Conservation (phyloP, 2,888 invertebrate genomes). For the Pandemis heparana region DNA sequence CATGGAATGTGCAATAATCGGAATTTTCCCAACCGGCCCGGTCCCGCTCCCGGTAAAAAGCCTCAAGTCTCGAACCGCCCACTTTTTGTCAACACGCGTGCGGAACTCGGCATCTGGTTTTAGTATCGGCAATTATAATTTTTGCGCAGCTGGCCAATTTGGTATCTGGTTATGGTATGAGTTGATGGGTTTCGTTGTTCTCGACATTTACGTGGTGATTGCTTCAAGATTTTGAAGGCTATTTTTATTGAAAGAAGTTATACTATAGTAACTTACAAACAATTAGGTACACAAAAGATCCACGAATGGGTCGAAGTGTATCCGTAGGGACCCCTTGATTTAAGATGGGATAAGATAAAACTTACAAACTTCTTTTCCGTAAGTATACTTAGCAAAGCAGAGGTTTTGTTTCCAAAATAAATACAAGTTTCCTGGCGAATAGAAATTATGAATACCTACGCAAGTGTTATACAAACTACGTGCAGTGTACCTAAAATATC, state of each 20-base stretch:
- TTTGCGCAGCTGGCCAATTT: constrained; percentile 3
- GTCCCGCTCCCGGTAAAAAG: not conserved
- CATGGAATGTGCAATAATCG: not conserved
- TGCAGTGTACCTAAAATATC: too few species aligned
- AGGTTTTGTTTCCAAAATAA: too few species aligned
- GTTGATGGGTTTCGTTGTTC: not conserved
- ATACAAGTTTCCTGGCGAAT: too few species aligned
- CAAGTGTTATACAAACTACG: too few species aligned
- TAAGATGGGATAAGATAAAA: too few species aligned
- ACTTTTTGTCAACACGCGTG: not conserved
- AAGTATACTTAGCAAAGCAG: too few species aligned
- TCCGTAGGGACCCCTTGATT: too few species aligned
- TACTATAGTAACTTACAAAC: too few species aligned
- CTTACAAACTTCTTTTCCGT: too few species aligned
- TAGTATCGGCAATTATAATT: constrained; percentile 12
- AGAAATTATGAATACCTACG: too few species aligned
- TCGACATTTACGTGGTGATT: not conserved
- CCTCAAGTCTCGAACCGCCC: not conserved
- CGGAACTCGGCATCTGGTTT: constrained; percentile 4
- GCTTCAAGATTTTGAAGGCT: not conserved
- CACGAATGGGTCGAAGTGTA: too few species aligned
- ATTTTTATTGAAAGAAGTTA: not conserved
- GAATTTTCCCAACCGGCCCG: not conserved
- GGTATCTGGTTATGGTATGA: constrained; percentile 15
- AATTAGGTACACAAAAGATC: too few species aligned